Evolutionary conservation across 2,888 invertebrate species (phyloP), one percentile per base, ranked within the genome.

Genomic region (Graphium colonna): DNA sequence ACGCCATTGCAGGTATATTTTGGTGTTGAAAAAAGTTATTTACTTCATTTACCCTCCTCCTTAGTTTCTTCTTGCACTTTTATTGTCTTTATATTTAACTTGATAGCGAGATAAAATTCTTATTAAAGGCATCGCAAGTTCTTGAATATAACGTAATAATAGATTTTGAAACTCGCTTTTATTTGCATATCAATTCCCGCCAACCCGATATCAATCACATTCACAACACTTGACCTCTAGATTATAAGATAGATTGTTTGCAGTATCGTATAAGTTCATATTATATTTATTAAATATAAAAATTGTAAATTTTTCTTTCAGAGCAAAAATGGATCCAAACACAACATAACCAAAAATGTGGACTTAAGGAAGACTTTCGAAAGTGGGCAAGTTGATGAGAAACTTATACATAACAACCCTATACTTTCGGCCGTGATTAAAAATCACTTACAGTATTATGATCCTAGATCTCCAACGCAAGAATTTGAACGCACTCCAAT

Each of bases 401-500:
- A 86, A 57, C 68, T 82, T 1, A 79, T 85, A 57, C 83, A 80
- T 43, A 85, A 88, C 53, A 89, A 88, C 65, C 90, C 90, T 1
- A 86, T 88, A 49, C 69, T 90, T 5, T 83, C 87, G 38, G 87
- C 89, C 50, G 84, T 90, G 42, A 87, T 90, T 57, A 88, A 83
- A 59, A 88, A 82, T 58, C 88, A 89, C 61, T 71, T 90, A 42
- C 85, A 87, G 54, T 85, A 84, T 8, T 89, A 87, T 65, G 90
- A 92, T 67, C 92, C 92, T 26, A 82, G 92, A 33, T 92, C 92
- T 1, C 92, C 92, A 17, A 86, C 91, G 42, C 81, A 85, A 54
- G 92, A 92, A 53, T 91, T 92, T 75, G 86, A 89, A 55, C 79
- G 92, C 51, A 92, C 92, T n/a, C 92, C 92, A 13, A 91, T 92